Conservation (phyloP, 2,113 vertebrate genomes). For the Seriola dumerili region DNA sequence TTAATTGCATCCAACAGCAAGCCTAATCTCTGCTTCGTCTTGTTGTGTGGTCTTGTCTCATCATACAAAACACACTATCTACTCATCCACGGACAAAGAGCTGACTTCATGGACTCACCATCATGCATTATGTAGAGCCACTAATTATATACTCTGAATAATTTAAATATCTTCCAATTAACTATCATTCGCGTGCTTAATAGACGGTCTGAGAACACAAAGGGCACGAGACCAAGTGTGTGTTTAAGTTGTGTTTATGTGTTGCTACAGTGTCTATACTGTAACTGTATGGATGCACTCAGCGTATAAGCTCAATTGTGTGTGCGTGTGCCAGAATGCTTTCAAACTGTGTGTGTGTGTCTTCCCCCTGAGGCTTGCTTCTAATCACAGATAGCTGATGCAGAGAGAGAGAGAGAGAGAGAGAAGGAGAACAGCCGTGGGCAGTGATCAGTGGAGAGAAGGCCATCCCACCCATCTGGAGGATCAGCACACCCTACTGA, state of each 20-base stretch:
- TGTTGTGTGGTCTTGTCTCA: slow-evolving; percentile 52
- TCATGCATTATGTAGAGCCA: slow-evolving; percentile 63
- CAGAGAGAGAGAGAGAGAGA: slow-evolving; percentile 51
- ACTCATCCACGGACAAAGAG: slow-evolving; percentile 48
- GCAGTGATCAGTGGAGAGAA: slow-evolving; percentile 69
- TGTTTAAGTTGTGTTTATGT: neutral
- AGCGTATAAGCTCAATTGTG: neutral
- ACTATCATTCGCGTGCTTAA: slow-evolving; percentile 43
- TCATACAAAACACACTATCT: slow-evolving; percentile 48
- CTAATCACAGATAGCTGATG: slow-evolving; percentile 79
- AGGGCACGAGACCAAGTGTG: slow-evolving; percentile 3
- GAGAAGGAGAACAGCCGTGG: slow-evolving; percentile 48
- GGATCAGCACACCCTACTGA: slow-evolving; percentile 58
- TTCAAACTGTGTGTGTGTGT: slow-evolving; percentile 15
- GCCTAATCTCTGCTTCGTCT: slow-evolving; percentile 21
- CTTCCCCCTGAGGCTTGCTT: slow-evolving; percentile 64
- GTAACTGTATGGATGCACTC: slow-evolving; percentile 11
- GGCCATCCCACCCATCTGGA: slow-evolving; percentile 80
- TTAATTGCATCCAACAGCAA: slow-evolving; percentile 49
- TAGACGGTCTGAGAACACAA: slow-evolving; percentile 18
- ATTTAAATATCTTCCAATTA: slow-evolving; percentile 75
- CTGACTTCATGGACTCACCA: slow-evolving; percentile 50
- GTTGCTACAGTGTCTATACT: neutral
- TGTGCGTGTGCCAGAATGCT: neutral
- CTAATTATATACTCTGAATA: slow-evolving; percentile 74